Evolutionary conservation across 2,113 vertebrate genomes (phyloP).

Genomic region (Entelurus aequoreus): DNA sequence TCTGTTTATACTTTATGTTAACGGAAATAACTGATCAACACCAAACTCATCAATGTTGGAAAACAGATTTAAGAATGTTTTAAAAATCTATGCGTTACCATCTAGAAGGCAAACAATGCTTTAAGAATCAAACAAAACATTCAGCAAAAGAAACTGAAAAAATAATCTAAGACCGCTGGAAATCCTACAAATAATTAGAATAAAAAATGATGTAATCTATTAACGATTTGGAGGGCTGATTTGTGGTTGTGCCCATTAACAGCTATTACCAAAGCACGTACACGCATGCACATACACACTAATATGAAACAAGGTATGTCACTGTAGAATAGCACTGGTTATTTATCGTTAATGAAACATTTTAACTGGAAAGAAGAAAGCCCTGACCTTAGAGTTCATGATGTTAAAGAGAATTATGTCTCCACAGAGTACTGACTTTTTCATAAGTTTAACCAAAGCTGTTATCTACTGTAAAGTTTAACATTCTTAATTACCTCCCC

Average conservation of each 20-base stretch:
- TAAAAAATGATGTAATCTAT: constrained; percentile 1
- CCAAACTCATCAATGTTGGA: constrained; percentile 29
- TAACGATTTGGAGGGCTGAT: constrained; percentile 5
- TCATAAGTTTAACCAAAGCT: constrained; percentile 27
- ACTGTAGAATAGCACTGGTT: constrained; percentile 7
- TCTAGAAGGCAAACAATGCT: constrained; percentile 13
- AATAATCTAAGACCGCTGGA: neutral
- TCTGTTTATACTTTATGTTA: constrained; percentile 25
- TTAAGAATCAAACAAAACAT: neutral
- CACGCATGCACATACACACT: neutral
- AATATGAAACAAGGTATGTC: constrained; percentile 23
- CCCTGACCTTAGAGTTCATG: constrained; percentile 10
- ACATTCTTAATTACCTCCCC: constrained; percentile 21
- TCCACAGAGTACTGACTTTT: constrained; percentile 25
- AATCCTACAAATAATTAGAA: constrained; percentile 1
- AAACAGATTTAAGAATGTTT: constrained; percentile 17
- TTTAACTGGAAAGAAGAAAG: constrained; percentile 23
- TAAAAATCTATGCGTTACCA: constrained; percentile 35
- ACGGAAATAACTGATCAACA: constrained; percentile 19
- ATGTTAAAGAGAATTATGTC: constrained; percentile 13
- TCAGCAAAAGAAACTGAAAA: neutral
- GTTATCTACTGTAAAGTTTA: constrained; percentile 25
- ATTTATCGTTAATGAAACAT: constrained; percentile 15
- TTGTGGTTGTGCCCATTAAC: neutral
- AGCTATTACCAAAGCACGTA: constrained; percentile 31